These are phyloP conservation scores for Apeltes quadracus DNA, from an alignment of 2,113 vertebrate species.

Conservation along the genomic window DNA sequence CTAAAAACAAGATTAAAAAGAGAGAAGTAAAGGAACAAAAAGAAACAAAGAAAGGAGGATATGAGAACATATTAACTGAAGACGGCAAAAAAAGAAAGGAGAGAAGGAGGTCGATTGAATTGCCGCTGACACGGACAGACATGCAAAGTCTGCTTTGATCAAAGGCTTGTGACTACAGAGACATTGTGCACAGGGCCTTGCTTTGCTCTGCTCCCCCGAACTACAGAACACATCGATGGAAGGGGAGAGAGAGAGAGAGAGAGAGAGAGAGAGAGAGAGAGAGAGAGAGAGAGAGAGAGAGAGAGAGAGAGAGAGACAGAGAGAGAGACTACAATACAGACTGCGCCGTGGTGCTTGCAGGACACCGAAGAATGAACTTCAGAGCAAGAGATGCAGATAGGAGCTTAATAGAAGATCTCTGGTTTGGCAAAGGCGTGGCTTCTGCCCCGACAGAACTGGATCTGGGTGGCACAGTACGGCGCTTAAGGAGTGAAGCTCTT, in stretches of 20 bases:
- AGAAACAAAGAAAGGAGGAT: conserved; percentile 60
- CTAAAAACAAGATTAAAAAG: conserved; percentile 58
- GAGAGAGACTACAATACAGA: conserved; percentile 56
- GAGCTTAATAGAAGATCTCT: conserved; percentile 64
- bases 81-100: conserved; percentile 54
- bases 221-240: conserved; percentile 54
- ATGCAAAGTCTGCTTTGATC: conserved; percentile 73
- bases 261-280: no score
- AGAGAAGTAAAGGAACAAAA: conserved; percentile 55
- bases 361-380: conserved; percentile 57
- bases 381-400: conserved; percentile 49
- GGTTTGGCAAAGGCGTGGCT: conserved; percentile 77
- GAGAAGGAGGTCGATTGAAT: conserved; percentile 67
- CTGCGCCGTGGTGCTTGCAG: conserved; percentile 65
- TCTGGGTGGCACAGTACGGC: conserved; percentile 37
- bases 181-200: conserved; percentile 63
- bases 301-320: no score
- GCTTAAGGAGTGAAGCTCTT: conserved; percentile 45
- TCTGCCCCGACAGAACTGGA: conserved; percentile 55
- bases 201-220: conserved; percentile 55
- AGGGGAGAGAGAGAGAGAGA: conserved; percentile 47
- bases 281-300: no score
- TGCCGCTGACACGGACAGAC: conserved; percentile 76
- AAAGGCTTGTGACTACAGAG: conserved; percentile 67
- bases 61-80: no score